Conservation (phyloP, 2,888 invertebrate species). For the Scaptomyza parva region DNA sequence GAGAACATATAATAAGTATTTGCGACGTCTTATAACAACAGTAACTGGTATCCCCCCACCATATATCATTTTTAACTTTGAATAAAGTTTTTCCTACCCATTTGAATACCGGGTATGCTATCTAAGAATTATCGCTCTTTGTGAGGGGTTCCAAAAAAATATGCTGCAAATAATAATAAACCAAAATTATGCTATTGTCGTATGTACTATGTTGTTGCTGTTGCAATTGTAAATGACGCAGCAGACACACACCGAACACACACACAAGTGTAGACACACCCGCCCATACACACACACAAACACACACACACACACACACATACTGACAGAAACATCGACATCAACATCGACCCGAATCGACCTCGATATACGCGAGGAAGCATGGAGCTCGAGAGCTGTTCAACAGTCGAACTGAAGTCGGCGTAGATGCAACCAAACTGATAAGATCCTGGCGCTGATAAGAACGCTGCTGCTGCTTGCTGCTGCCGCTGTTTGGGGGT, state of each 20-base stretch:
- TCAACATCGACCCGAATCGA: conserved; percentile 58
- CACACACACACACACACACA: conserved; percentile 49
- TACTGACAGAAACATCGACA: conserved; percentile 18
- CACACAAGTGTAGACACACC: conserved; percentile 48
- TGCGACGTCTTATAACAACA: not conserved
- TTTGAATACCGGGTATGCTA: not conserved
- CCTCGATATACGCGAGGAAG: conserved; percentile 58
- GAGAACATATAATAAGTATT: not conserved
- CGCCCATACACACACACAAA: conserved; percentile 26
- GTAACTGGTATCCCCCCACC: not conserved
- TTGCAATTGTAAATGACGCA: conserved; percentile 71
- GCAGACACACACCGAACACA: conserved; percentile 42
- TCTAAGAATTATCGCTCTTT: conserved; percentile 5
- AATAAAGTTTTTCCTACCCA: no score
- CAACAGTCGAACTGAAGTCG: conserved; percentile 45
- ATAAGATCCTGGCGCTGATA: conserved; percentile 79
- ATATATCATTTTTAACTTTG: not conserved
- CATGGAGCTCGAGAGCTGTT: conserved; percentile 42
- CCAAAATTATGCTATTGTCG: conserved; percentile 28
- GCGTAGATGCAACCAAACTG: conserved; percentile 70
- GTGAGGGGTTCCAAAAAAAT: conserved; percentile 30
- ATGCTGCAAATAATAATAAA: conserved; percentile 46
- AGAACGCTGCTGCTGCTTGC: conserved; percentile 35
- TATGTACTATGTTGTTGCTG: conserved; percentile 37
- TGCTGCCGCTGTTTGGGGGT: conserved; percentile 57